Evolutionary conservation across 2,797 vertebrate genomes (phyloP), one percentile per base, ranked within the genome.

Genomic region (Falco novaeseelandiae): DNA sequence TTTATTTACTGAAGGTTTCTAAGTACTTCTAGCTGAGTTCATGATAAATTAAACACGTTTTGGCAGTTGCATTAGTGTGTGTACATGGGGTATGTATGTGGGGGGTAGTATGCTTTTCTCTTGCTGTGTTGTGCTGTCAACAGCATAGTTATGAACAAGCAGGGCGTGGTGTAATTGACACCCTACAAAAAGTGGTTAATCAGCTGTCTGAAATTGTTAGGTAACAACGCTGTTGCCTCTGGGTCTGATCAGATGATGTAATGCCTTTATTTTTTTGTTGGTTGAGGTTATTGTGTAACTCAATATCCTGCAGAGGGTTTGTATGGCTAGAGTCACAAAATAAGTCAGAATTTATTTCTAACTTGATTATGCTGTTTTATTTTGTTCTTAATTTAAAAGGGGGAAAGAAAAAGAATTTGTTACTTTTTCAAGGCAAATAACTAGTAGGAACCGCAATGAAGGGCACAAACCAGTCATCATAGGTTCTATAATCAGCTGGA

Each of bases 261-360:
- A 96, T 93, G 92, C 78, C 79, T 91, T 15, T 25, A 65, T 59
- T 74, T 91, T 93, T 93, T 94, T 94, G 87, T 93, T 83, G 88
- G 46, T 85, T 55, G 87, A 83, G 57, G 58, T 83, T 91, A 83
- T 96, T 97, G 95, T 97, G 87, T 91, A 91, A 96, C 69, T 95
- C 85, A 55, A 23, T 95, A 91, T 87, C 89, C 78, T 17, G 9
- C 71, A 48, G 93, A 81, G 65, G 40, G 49, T 78, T 90, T 90
- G 67, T 59, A 55, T 69, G 74, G 49, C 44, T 70, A 51, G 55
- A 90, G 49, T 91, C 52, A 73, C 69, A 71, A 67, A 81, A 20
- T 61, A 94, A 87, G 51, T 70, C 34, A 69, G 42, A 87, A 83
- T 73, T 92, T 89, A 71, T 92, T 94, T 87, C 82, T 76, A 49